A percentile compares a stretch with the other conserved stretches of the same genome.
These are phyloP conservation scores for Litoditis marina DNA, from an alignment of 2,888 invertebrate genomes.

Conservation along the genomic window DNA sequence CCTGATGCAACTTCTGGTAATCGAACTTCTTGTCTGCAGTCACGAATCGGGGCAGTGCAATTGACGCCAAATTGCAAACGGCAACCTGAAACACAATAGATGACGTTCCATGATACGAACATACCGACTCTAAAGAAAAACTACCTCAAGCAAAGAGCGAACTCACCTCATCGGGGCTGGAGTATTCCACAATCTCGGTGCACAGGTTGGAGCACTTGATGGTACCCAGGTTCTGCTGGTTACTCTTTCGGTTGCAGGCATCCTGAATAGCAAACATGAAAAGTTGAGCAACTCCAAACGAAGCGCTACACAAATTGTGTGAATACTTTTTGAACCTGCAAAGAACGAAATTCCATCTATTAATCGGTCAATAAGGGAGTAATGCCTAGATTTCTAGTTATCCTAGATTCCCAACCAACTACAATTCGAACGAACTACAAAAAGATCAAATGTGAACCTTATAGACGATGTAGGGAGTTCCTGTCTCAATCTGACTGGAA, in stretches of 20 bases:
- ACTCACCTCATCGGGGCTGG: slow-evolving; percentile 56
- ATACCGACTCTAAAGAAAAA: background rate
- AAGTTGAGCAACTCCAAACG: too few species aligned
- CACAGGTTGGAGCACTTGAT: slow-evolving; percentile 97
- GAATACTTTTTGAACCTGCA: too few species aligned
- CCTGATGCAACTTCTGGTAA: slow-evolving; percentile 79
- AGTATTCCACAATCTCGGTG: slow-evolving; percentile 95
- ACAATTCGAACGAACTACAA: too few species aligned
- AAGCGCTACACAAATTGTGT: too few species aligned
- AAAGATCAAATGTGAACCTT: slow-evolving; percentile 33
- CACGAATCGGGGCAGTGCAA: slow-evolving; percentile 92
- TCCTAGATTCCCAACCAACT: too few species aligned
- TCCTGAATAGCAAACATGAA: slow-evolving; percentile 70
- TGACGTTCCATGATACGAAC: too few species aligned
- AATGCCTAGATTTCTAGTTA: too few species aligned
- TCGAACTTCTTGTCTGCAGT: slow-evolving; percentile 75
- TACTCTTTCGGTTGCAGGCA: slow-evolving; percentile 91
- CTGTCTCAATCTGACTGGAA: slow-evolving; percentile 82
- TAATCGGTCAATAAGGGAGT: too few species aligned
- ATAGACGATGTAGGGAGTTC: slow-evolving; percentile 82
- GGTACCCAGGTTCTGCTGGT: slow-evolving; percentile 95
- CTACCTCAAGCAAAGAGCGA: too few species aligned
- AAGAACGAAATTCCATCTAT: too few species aligned
- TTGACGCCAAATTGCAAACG: slow-evolving; percentile 94
- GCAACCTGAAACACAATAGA: too few species aligned